Percentiles rank a stretch among this genome's conserved stretches.
Conservation (phyloP, 2,888 invertebrate species). For the Mesorhabditis sp. region DNA sequence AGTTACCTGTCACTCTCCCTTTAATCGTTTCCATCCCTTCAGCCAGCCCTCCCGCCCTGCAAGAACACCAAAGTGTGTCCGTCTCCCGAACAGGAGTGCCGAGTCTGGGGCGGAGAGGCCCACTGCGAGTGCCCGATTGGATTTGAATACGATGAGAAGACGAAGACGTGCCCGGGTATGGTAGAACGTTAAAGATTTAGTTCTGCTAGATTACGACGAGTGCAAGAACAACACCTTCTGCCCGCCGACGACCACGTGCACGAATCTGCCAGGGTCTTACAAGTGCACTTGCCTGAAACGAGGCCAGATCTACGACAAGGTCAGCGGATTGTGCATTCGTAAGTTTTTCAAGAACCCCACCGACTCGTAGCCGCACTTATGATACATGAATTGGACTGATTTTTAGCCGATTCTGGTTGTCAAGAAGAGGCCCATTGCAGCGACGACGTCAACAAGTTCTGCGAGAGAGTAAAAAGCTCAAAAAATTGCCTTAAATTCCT, state of each 20-base stretch:
- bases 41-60: background rate
- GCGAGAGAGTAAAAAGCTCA: background rate
- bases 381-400: background rate
- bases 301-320: background rate
- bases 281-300: slow-evolving; percentile 1
- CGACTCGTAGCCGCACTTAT: too few relatives aligned
- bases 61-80: background rate
- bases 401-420: background rate
- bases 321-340: background rate
- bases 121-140: slow-evolving; percentile 5
- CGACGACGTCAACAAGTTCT: background rate
- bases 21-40: background rate
- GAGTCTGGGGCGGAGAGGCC: slow-evolving; percentile 3
- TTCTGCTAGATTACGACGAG: background rate
- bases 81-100: slow-evolving; percentile 2
- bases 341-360: background rate
- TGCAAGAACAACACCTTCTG: slow-evolving; percentile 6
- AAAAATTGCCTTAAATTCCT: background rate
- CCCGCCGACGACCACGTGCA: background rate
- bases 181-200: background rate
- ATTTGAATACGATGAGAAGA: background rate
- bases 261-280: background rate
- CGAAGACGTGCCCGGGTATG: slow-evolving; percentile 5
- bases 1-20: background rate
- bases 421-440: slow-evolving; percentile 4